A percentile compares a stretch with the other conserved stretches of the same genome.
Evolutionary conservation across 1,140 invertebrate species (phyloP).

Genomic region (Brevipalpus yothersi): DNA sequence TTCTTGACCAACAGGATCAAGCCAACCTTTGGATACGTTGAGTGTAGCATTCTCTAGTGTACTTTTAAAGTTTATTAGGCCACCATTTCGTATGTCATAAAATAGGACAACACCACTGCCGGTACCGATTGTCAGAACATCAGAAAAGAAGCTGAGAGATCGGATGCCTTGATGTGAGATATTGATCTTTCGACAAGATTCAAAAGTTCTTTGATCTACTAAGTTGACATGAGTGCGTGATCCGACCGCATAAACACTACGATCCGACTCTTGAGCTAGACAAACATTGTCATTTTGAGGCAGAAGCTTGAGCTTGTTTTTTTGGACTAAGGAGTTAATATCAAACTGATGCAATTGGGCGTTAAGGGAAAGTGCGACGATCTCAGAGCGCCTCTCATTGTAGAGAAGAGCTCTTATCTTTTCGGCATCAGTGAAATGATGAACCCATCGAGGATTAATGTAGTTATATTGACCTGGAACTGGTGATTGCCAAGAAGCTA

Average conservation of each 20-base stretch:
- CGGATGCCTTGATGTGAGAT: conserved; percentile 33
- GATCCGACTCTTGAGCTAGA: conserved; percentile 48
- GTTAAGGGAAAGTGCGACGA: conserved; percentile 49
- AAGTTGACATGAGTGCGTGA: conserved; percentile 74
- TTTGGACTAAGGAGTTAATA: conserved; percentile 55
- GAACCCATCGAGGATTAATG: conserved; percentile 27
- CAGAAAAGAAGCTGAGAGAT: conserved; percentile 64
- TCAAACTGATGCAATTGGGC: conserved; percentile 73
- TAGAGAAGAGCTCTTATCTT: conserved; percentile 69
- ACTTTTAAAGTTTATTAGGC: conserved; percentile 61
- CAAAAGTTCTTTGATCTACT: conserved; percentile 59
- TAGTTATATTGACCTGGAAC: background rate
- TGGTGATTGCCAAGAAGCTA: conserved; percentile 2
- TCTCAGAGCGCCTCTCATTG: conserved; percentile 30
- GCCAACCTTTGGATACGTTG: conserved; percentile 60
- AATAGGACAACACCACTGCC: conserved; percentile 74
- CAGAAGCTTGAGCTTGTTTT: conserved; percentile 55
- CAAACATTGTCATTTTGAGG: conserved; percentile 80
- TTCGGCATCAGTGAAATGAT: conserved; percentile 38
- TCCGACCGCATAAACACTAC: conserved; percentile 66
- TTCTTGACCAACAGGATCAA: background rate
- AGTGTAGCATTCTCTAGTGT: conserved; percentile 40
- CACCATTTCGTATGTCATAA: conserved; percentile 66
- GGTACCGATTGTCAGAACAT: conserved; percentile 74
- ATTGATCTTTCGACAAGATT: conserved; percentile 35